Evolutionary conservation across 2,888 invertebrate genomes (phyloP).

Genomic region (Sarcophaga carnaria): DNA sequence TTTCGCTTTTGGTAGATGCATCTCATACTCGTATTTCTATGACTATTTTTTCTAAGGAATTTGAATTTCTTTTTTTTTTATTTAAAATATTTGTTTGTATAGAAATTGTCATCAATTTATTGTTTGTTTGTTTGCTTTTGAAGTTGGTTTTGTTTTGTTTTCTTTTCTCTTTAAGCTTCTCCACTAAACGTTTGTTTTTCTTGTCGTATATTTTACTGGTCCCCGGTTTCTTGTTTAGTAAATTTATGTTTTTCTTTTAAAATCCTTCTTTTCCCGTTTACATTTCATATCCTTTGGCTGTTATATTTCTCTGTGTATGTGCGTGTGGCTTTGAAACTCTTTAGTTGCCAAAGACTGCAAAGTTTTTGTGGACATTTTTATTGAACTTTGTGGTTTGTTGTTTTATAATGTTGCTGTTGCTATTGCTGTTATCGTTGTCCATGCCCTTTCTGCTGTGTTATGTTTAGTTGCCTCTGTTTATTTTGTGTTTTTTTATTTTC

Average conservation of each 20-base stretch:
- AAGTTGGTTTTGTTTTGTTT: conserved; percentile 19
- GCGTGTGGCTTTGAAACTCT: no score
- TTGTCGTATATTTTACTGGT: conserved; percentile 33
- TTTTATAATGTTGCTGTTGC: conserved; percentile 35
- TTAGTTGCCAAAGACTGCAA: conserved; percentile 32
- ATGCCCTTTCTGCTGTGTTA: not conserved
- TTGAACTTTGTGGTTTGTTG: conserved; percentile 53
- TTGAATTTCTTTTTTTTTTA: no score
- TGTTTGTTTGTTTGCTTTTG: conserved; percentile 45
- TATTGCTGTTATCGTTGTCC: not conserved
- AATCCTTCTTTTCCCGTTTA: conserved; percentile 32
- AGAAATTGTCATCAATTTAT: conserved; percentile 54
- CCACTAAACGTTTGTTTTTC: no score
- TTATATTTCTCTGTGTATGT: not conserved
- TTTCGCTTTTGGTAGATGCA: conserved; percentile 1
- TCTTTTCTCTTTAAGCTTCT: conserved; percentile 23
- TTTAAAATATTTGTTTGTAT: not conserved
- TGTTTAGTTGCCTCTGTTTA: not conserved
- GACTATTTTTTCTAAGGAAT: not conserved
- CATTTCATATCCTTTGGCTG: conserved; percentile 35
- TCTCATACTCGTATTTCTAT: not conserved
- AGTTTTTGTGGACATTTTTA: conserved; percentile 52
- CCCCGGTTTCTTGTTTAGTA: conserved; percentile 55
- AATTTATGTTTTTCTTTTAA: conserved; percentile 58
- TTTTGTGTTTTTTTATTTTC: no score